Evolutionary conservation across 1,140 invertebrate species (phyloP).

Genomic region (Brachionus manjavacas): DNA sequence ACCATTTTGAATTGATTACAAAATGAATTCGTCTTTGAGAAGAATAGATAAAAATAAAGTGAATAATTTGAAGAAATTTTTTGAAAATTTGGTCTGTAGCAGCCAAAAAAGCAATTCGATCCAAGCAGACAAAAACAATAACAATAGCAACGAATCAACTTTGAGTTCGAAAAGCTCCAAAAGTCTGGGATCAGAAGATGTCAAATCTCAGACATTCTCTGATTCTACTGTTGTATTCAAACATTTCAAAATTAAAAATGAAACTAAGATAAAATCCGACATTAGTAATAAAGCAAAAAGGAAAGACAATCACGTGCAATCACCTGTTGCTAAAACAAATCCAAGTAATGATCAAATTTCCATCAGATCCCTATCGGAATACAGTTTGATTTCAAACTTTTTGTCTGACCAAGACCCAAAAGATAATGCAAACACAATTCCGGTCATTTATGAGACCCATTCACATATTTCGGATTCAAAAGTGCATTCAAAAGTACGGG

Average conservation of each 20-base stretch:
- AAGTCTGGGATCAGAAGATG: background rate
- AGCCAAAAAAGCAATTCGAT: background rate
- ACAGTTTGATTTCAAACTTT: background rate
- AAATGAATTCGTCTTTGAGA: slow-evolving; percentile 15
- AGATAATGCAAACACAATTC: background rate
- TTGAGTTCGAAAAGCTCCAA: background rate
- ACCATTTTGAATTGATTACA: background rate
- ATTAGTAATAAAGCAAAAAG: too few species aligned
- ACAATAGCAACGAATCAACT: background rate
- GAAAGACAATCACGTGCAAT: too few species aligned
- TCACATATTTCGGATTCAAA: background rate
- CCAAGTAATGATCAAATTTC: background rate
- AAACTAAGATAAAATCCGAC: background rate
- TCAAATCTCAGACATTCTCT: background rate
- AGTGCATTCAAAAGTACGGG: background rate
- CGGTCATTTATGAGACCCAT: background rate
- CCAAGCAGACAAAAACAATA: background rate
- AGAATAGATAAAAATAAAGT: slow-evolving; percentile 25
- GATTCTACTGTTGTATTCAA: too few species aligned
- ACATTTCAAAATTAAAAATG: background rate
- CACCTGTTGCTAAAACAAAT: background rate
- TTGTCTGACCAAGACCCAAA: background rate
- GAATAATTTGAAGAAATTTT: slow-evolving; percentile 18
- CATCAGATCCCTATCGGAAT: background rate
- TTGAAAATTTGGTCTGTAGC: slow-evolving; percentile 2